Percentiles rank a stretch among this genome's conserved stretches.
Conservation (phyloP, 2,888 invertebrate genomes). For the Hirtodrosophila alboralis region DNA sequence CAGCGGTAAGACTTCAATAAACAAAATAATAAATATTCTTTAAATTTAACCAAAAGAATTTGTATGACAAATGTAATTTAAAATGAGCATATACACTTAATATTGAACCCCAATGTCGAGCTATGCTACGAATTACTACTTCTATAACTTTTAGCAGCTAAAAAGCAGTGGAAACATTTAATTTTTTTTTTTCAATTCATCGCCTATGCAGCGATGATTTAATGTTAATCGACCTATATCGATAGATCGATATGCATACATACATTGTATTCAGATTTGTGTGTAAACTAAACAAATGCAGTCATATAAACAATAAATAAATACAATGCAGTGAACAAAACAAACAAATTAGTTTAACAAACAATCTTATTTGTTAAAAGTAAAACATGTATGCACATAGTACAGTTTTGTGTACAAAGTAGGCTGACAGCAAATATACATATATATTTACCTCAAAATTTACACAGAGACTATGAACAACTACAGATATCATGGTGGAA, state of each 20-base stretch:
- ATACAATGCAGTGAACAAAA: constrained; percentile 21
- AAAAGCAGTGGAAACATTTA: no score
- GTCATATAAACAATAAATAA: constrained; percentile 1
- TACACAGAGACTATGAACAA: constrained; percentile 67
- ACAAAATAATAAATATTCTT: no score
- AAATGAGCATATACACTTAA: no score
- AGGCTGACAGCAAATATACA: no score
- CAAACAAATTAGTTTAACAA: not conserved
- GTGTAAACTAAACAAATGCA: constrained; percentile 6
- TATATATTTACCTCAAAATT: not conserved
- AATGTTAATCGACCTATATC: not conserved
- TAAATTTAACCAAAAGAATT: no score
- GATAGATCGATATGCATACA: constrained; percentile 15
- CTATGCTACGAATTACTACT: no score
- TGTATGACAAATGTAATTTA: no score
- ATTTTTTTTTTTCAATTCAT: not conserved
- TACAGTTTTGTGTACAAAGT: not conserved
- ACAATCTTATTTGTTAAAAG: not conserved
- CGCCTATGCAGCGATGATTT: no score
- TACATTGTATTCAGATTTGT: not conserved
- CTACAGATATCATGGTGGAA: constrained; percentile 71
- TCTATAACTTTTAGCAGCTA: no score
- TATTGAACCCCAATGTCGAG: no score
- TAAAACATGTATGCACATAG: not conserved
- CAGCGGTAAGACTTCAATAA: no score